Conservation (phyloP, 2,113 vertebrate species). For the Mola mola region DNA sequence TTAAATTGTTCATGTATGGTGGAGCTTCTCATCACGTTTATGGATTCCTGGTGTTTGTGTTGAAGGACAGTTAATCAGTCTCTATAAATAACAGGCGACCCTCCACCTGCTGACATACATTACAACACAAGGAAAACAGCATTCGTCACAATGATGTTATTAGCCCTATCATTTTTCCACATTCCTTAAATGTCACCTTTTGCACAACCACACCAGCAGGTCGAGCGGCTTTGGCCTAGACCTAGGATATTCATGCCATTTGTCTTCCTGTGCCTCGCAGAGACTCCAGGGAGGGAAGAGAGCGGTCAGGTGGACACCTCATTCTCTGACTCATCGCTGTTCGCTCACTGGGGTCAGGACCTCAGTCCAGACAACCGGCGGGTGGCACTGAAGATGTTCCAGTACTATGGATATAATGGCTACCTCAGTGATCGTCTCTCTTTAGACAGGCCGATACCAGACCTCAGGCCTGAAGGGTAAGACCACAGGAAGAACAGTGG, state of each 20-base stretch:
- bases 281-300: slow-evolving; percentile 88
- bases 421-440: slow-evolving; percentile 97
- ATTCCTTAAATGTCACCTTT: slow-evolving; percentile 43
- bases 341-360: slow-evolving; percentile 95
- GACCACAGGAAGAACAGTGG: slow-evolving; percentile 36
- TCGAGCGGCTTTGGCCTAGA: slow-evolving; percentile 20
- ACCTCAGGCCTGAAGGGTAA: slow-evolving; percentile 94
- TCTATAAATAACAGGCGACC: slow-evolving; percentile 33
- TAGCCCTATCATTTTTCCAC: slow-evolving; percentile 24
- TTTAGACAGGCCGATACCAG: slow-evolving; percentile 88
- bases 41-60: slow-evolving; percentile 23
- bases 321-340: slow-evolving; percentile 94
- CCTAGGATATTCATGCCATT: slow-evolving; percentile 48
- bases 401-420: slow-evolving; percentile 97
- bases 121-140: slow-evolving; percentile 31
- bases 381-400: slow-evolving; percentile 93
- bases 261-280: slow-evolving; percentile 74
- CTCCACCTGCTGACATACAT: slow-evolving; percentile 37
- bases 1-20: slow-evolving; percentile 45
- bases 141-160: slow-evolving; percentile 53
- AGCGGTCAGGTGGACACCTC: slow-evolving; percentile 83
- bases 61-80: slow-evolving; percentile 40
- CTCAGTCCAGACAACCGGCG: slow-evolving; percentile 89
- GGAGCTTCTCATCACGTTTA: slow-evolving; percentile 16
- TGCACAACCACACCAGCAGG: not conserved